Percentiles rank a stretch among this genome's conserved stretches.
phyloP scores from a whole-genome alignment of 2,113 vertebrate genomes.

The Rousettus leschenaultii region DNA sequence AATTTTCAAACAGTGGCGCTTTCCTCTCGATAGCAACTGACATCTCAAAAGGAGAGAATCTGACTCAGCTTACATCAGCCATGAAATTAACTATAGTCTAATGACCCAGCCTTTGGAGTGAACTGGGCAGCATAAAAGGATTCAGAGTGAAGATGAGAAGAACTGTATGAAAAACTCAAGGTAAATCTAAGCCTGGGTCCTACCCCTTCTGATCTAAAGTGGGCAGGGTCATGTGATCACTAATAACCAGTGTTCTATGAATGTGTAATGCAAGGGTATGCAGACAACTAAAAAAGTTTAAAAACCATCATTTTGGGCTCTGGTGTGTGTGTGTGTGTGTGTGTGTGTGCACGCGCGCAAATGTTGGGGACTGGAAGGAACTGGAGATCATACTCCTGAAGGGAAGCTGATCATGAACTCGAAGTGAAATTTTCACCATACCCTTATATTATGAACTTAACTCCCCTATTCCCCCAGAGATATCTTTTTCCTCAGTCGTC shows the following conservation, averaged over 20 bases:
- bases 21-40: background rate
- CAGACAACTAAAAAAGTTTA: background rate
- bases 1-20: background rate
- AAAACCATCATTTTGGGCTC: background rate
- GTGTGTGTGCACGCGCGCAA: too few relatives aligned
- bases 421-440: background rate
- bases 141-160: background rate
- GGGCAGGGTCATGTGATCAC: too few relatives aligned
- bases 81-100: background rate
- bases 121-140: background rate
- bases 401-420: background rate
- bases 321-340: background rate
- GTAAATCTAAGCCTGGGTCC: background rate
- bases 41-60: background rate
- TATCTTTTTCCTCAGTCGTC: background rate
- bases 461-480: rapidly evolving
- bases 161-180: background rate
- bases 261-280: rapidly evolving
- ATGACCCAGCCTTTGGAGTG: background rate
- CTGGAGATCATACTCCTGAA: background rate
- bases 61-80: background rate
- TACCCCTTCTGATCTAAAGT: background rate
- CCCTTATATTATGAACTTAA: background rate
- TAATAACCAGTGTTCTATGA: background rate
- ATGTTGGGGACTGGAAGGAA: background rate